These are phyloP conservation scores for Indicator maculatus DNA, from an alignment of 2,113 vertebrate species.

Conservation along the genomic window DNA sequence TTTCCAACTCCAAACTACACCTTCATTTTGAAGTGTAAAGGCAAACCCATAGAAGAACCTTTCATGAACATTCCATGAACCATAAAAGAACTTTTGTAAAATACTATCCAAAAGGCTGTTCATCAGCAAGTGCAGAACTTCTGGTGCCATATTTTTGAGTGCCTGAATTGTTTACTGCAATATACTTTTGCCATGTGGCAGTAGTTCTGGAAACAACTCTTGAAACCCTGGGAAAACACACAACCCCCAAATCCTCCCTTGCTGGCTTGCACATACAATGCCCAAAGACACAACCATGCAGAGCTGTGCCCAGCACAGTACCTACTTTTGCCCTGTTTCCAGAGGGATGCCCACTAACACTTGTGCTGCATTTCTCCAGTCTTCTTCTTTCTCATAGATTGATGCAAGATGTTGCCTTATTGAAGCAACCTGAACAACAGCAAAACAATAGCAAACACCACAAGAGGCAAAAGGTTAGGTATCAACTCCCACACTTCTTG, in stretches of 20 bases:
- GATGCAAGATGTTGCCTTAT: constrained; percentile 97
- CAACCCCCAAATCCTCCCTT: neutral
- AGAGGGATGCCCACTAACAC: constrained; percentile 97
- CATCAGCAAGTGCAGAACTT: neutral
- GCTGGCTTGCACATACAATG: neutral
- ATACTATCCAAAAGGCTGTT: neutral
- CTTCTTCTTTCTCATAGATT: constrained; percentile 98
- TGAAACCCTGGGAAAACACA: neutral
- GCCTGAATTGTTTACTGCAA: neutral
- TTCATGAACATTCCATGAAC: neutral
- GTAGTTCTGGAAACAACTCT: neutral
- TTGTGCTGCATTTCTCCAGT: constrained; percentile 97
- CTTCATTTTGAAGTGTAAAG: neutral
- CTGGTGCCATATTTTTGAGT: neutral
- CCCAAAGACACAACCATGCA: neutral
- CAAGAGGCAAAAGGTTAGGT: neutral
- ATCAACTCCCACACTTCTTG: neutral
- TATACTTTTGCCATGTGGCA: neutral
- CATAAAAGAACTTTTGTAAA: neutral
- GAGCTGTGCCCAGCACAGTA: neutral
- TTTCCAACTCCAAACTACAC: neutral
- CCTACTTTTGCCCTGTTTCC: constrained; percentile 96
- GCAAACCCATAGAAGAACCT: neutral
- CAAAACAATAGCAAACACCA: neutral
- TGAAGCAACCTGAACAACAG: constrained; percentile 87